Evolutionary conservation across 2,888 invertebrate genomes (phyloP).

Genomic region (Tridacna crocea): DNA sequence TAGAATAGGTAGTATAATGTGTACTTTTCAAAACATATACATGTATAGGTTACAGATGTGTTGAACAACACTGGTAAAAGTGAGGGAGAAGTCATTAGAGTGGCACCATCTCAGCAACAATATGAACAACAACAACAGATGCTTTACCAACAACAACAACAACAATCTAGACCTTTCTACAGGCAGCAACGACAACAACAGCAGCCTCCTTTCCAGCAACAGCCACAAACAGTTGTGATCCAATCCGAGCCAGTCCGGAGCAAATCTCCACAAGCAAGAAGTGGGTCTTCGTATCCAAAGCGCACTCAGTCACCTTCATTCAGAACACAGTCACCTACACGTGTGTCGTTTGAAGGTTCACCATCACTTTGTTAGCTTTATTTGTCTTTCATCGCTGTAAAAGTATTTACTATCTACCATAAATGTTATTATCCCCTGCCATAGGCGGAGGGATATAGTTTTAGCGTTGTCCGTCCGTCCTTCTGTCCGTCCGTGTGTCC

Average conservation of each 20-base stretch:
- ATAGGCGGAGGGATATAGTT: no score
- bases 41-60: slow-evolving; percentile 54
- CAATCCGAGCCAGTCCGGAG: slow-evolving; percentile 31
- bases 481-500: no score
- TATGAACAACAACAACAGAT: slow-evolving; percentile 21
- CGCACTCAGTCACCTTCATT: slow-evolving; percentile 43
- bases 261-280: slow-evolving; percentile 41
- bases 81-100: slow-evolving; percentile 63
- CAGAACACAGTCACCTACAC: slow-evolving; percentile 57
- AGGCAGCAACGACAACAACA: slow-evolving; percentile 16
- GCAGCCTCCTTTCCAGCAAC: background rate
- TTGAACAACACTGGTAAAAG: slow-evolving; percentile 61
- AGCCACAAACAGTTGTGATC: slow-evolving; percentile 14
- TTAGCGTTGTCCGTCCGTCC: no score
- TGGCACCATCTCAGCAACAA: slow-evolving; percentile 29
- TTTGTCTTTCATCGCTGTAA: background rate
- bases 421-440: no score
- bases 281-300: slow-evolving; percentile 31
- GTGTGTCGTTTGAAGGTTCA: slow-evolving; percentile 65
- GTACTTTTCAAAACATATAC: background rate
- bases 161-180: slow-evolving; percentile 13
- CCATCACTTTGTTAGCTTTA: slow-evolving; percentile 17
- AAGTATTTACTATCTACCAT: no score
- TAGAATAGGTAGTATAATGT: no score
- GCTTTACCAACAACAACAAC: slow-evolving; percentile 8